A percentile compares a stretch with the other conserved stretches of the same genome.
phyloP scores from a whole-genome alignment of 2,888 invertebrate species.

The Penaeus monodon region DNA sequence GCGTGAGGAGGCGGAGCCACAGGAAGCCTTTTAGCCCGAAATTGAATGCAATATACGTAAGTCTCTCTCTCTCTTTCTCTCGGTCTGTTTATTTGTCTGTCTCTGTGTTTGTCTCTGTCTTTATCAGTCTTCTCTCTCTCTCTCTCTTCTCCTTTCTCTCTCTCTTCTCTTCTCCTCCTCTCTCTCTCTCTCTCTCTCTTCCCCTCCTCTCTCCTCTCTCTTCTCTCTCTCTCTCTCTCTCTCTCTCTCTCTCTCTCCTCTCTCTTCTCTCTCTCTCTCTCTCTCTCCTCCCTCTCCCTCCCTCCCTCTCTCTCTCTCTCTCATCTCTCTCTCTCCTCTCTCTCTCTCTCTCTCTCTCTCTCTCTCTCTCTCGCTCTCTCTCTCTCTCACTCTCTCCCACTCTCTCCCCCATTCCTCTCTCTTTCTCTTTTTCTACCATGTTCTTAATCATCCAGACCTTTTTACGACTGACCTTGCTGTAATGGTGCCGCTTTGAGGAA shows the following conservation, averaged over 20 bases:
- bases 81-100: neutral
- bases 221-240: no score
- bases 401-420: neutral
- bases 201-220: no score
- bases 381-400: neutral
- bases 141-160: neutral
- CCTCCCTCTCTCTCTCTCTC: neutral
- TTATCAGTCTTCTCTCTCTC: neutral
- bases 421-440: neutral
- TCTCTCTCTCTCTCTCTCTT: no score
- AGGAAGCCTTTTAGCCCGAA: no score
- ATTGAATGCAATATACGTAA: no score
- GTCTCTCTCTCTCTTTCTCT: neutral
- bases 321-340: neutral
- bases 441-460: neutral
- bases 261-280: neutral
- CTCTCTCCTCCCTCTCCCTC: neutral
- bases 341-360: neutral
- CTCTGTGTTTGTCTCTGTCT: neutral
- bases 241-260: neutral
- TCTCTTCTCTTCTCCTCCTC: neutral
- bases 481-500: no score
- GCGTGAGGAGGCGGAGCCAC: no score
- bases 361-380: neutral
- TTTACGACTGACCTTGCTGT: neutral